Conservation (phyloP, 2,888 invertebrate species). For the Crocallis elinguaria region DNA sequence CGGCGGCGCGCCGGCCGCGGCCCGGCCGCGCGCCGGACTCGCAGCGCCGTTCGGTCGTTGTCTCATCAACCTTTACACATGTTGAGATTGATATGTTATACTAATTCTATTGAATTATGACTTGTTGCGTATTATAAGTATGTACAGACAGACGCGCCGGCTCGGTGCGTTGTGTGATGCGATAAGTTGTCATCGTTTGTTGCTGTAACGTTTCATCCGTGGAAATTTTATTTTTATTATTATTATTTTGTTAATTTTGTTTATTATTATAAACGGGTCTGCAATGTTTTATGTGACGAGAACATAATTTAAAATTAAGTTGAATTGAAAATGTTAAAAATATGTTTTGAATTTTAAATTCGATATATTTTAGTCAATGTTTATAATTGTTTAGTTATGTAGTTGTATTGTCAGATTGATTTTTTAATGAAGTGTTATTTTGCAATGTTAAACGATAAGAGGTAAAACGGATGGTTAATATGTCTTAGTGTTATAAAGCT, state of each 20-base stretch:
- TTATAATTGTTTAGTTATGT: constrained; percentile 73
- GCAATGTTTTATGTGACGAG: constrained; percentile 77
- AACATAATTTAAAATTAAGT: constrained; percentile 72
- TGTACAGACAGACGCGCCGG: constrained; percentile 47
- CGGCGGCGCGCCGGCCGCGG: constrained; percentile 25
- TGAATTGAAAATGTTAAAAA: constrained; percentile 70
- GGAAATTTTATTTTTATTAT: constrained; percentile 75
- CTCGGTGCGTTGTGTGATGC: constrained; percentile 20
- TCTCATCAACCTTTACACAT: constrained; percentile 82
- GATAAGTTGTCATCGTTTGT: constrained; percentile 64
- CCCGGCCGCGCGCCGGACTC: constrained; percentile 35
- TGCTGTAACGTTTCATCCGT: constrained; percentile 69
- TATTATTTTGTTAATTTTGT: constrained; percentile 78
- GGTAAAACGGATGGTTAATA: constrained; percentile 76
- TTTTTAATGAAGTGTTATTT: constrained; percentile 78
- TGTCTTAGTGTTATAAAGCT: constrained; percentile 82
- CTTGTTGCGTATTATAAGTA: constrained; percentile 83
- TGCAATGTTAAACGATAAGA: constrained; percentile 79
- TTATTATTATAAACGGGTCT: constrained; percentile 80
- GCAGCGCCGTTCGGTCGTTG: constrained; percentile 60
- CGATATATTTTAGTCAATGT: constrained; percentile 82
- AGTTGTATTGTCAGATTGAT: constrained; percentile 73
- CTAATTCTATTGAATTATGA: constrained; percentile 84
- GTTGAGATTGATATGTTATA: constrained; percentile 84
- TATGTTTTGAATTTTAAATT: constrained; percentile 77